phyloP scores from a whole-genome alignment of 2,797 vertebrate species.

The Acridotheres tristis region DNA sequence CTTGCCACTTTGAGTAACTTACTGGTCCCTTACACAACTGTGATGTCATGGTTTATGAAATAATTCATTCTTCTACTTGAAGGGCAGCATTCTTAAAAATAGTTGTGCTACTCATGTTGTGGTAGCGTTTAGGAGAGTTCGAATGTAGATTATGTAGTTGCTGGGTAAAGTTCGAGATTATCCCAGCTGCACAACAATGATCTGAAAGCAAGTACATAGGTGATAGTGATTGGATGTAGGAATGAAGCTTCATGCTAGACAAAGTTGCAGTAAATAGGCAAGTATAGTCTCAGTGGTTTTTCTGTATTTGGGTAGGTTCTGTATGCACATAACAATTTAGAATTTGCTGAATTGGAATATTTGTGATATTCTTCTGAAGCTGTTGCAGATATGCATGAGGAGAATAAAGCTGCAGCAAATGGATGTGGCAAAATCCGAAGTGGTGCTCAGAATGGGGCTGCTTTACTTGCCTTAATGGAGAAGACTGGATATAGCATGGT shows the following conservation, averaged over 20 bases:
- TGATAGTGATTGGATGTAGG: not conserved
- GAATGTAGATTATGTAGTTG: not conserved
- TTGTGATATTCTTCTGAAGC: conserved; percentile 48
- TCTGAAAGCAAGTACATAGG: not conserved
- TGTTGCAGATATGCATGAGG: conserved; percentile 76
- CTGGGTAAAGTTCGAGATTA: not conserved
- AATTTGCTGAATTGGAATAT: not conserved
- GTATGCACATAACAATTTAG: not conserved
- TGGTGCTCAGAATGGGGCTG: conserved; percentile 79
- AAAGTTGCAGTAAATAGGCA: not conserved
- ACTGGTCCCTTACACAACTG: not conserved
- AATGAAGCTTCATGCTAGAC: not conserved
- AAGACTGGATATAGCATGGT: conserved; percentile 92
- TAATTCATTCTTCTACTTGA: not conserved
- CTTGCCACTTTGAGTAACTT: not conserved
- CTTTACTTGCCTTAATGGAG: conserved; percentile 88
- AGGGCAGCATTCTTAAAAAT: not conserved
- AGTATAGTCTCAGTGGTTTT: not conserved
- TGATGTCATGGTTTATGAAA: not conserved
- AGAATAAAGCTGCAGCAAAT: conserved; percentile 58
- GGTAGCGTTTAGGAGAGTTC: not conserved
- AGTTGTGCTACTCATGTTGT: not conserved
- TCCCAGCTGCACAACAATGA: not conserved
- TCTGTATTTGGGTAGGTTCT: not conserved
- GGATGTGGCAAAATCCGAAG: conserved; percentile 69